Base-by-base conservation (phyloP, 2,797 vertebrate species). In the Hippoglossus hippoglossus region DNA sequence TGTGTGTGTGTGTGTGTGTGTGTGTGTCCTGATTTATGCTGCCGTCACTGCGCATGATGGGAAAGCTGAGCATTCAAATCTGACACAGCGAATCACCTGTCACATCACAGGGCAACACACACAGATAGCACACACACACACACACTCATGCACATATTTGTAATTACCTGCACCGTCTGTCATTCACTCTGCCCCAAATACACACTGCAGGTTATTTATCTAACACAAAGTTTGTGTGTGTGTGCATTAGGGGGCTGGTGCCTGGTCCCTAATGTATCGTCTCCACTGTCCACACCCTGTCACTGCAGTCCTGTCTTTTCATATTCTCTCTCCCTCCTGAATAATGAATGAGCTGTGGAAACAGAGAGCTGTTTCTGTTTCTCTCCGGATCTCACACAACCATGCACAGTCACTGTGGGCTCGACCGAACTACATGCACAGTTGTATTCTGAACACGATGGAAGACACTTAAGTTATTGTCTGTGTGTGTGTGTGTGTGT, bases 281-380 rank as follows among this genome's bases (percentile, higher is more conserved):
- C 57, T 75, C 54, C 65, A 49, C 78, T 75, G 87, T 86, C 81
- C 86, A 86, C 87, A 84, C 86, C 84, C 82, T 78, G 56, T 75
- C 75, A 77, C 89, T 90, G 87, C 84, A 79, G 84, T 85, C 71
- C 79, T 80, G 58, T 67, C 79, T 47, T 52, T 63, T 77, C 44
- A 59, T 41, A 47, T 25, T 36, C 50, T 31, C 31, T 64, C 21
- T 52, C 34, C 21, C 36, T 16, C 44, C 19, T 89, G 78, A 91
- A 91, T 93, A 90, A 91, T 91, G 49, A 79, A 92, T 91, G 74
- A 84, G 64, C 68, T 31, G 56, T 77, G 83, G 82, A 81, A 82
- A 84, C 64, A 81, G 69, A 28, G 66, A 66, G 71, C 68, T 75
- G 71, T 81, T 39, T 39, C 13, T 46, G 44, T 86, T 75, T 83